phyloP scores from a whole-genome alignment of 2,797 vertebrate species.

The Argya squamiceps region DNA sequence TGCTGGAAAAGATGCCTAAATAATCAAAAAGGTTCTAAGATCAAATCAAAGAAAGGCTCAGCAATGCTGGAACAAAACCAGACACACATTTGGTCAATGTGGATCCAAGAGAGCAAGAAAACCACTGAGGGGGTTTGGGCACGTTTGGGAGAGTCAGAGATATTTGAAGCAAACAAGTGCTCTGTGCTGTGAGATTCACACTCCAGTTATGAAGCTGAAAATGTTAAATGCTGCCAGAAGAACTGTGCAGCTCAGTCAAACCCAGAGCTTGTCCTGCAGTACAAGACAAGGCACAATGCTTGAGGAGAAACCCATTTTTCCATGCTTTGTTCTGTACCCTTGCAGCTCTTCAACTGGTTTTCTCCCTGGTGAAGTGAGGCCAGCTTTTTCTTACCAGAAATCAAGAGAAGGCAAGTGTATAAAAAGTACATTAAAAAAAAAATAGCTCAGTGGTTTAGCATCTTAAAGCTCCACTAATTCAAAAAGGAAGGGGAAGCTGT shows the following conservation, averaged over 20 bases:
- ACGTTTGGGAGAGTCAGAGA: not conserved
- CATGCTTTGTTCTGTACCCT: not conserved
- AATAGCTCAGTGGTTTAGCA: not conserved
- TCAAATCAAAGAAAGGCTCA: not conserved
- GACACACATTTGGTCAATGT: fast-evolving
- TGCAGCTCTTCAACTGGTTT: not conserved
- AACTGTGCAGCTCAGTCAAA: not conserved
- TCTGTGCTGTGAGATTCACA: not conserved
- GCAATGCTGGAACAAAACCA: not conserved
- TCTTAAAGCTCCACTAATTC: not conserved
- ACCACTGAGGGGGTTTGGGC: not conserved
- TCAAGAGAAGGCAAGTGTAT: not conserved
- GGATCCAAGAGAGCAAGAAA: not conserved
- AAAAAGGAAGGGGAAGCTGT: not conserved
- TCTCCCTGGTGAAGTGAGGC: not conserved
- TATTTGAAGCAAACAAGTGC: not conserved
- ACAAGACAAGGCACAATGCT: not conserved
- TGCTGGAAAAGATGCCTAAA: not conserved
- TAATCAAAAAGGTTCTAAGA: not conserved
- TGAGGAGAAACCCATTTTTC: not conserved
- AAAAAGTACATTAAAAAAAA: not conserved
- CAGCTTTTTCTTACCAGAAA: not conserved
- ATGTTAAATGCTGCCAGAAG: not conserved
- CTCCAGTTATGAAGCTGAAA: not conserved
- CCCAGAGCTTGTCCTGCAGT: not conserved